A percentile compares a stretch with the other conserved stretches of the same genome.
phyloP scores from a whole-genome alignment of 64 coral and sea anemone species.

The Orbicella faveolata region DNA sequence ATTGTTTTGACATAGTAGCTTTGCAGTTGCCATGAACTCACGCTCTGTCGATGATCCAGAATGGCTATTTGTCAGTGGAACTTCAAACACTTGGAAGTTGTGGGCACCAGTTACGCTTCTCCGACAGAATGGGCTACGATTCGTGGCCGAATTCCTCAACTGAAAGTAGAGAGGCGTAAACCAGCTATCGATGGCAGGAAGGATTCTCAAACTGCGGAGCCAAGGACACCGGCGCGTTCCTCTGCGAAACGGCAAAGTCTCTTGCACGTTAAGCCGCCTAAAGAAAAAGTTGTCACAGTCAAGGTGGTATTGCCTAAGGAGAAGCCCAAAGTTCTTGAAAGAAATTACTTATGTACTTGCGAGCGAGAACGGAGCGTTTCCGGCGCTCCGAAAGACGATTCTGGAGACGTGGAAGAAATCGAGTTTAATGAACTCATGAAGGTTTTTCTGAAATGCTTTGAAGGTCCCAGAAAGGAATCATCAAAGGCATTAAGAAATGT shows the following conservation, averaged over 20 bases:
- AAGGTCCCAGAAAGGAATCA: background rate
- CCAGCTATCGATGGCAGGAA: background rate
- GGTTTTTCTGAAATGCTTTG: constrained; percentile 1
- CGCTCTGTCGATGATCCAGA: background rate
- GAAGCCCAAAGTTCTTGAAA: constrained; percentile 1
- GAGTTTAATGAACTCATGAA: constrained; percentile 23
- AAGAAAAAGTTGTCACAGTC: constrained; percentile 43
- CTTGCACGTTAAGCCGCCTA: background rate
- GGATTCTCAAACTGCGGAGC: background rate
- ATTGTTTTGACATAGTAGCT: background rate
- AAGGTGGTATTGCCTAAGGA: constrained; percentile 44
- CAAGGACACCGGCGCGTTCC: background rate
- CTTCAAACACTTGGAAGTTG: constrained; percentile 54
- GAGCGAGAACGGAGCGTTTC: background rate
- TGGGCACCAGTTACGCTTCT: background rate
- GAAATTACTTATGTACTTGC: constrained; percentile 53
- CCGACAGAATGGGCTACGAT: constrained; percentile 19
- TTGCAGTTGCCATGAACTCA: constrained; percentile 10
- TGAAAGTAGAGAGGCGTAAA: constrained; percentile 33
- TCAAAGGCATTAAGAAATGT: background rate
- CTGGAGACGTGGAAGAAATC: constrained; percentile 19
- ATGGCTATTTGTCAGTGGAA: constrained; percentile 48
- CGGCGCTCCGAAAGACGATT: background rate
- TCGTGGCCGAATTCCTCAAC: constrained; percentile 52
- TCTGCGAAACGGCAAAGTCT: constrained; percentile 6